Base-by-base conservation (phyloP, 1,140 invertebrate genomes). In the Dufourea novaeangliae region DNA sequence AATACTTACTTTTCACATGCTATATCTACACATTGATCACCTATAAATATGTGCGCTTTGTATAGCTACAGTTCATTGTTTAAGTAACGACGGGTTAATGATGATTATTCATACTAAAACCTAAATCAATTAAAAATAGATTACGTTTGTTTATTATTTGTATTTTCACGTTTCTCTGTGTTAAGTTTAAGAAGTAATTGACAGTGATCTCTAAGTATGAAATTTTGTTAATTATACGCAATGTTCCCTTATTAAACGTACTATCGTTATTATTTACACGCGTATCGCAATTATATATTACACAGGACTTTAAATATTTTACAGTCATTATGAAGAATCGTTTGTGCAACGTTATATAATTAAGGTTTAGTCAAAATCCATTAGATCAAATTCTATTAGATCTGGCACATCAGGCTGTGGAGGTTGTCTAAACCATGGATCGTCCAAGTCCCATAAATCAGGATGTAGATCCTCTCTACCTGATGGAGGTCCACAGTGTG, bases 371-470 rank as follows among this genome's bases (percentile, higher is more conserved):
- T 72, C 57, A 27, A 73, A 52, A 0, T 73, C 22, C 7, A 73
- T 72, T 62, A 41, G 8, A 57, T 82, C 75, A 54, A 87, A 84
- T 7, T 76, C 64, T 1, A 87, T 87, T 5, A 87, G 22, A 66
- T 87, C 83, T 2, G 73, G 59, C 0, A 37, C n/a, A 0, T 83
- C 82, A 14, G 17, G 54, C 14, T 32, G 25, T 1, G 76, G 34
- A 11, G 46, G 34, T 11, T 32, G 63, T 22, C 6, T 52, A 7
- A 22, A 66, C 85, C 85, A 87, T 12, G 83, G 83, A 70, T 87
- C 86, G 0, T 87, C 83, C 1, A 87, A n/a, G 1, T 79, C 75
- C 86, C 81, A 84, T 34, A 87, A 76, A 52, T 87, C 86, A 1
- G 78, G 72, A 63, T 67, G 54, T 8, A 87, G 34, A 4, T 46